phyloP scores from a whole-genome alignment of 2,888 invertebrate species.

The Eupithecia abbreviata region DNA sequence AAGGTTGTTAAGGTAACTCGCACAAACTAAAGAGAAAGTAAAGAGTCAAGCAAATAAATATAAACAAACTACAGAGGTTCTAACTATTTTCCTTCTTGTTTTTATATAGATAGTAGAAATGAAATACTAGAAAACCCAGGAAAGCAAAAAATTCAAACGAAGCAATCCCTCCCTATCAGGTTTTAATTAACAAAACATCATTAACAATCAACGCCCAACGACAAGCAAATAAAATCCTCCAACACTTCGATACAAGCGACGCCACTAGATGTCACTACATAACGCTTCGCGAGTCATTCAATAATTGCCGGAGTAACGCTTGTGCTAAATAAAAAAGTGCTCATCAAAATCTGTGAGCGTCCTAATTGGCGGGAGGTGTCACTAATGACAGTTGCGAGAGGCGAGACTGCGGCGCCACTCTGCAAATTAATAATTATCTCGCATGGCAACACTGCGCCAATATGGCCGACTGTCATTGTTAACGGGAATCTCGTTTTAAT shows the following conservation, averaged over 20 bases:
- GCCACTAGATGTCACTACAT: conserved; percentile 43
- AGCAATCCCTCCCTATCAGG: conserved; percentile 3
- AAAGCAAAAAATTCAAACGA: conserved; percentile 21
- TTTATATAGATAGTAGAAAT: background rate
- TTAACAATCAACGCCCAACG: conserved; percentile 56
- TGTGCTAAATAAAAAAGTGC: conserved; percentile 80
- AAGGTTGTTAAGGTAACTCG: background rate
- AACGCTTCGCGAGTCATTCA: conserved; percentile 73
- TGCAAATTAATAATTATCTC: conserved; percentile 82
- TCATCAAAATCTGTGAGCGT: conserved; percentile 77
- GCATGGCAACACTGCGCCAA: conserved; percentile 80
- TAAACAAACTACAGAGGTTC: background rate
- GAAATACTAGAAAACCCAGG: conserved; percentile 8
- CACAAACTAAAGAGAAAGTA: background rate
- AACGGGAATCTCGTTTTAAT: conserved; percentile 63
- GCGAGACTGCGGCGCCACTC: conserved; percentile 52
- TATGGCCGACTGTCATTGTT: conserved; percentile 78
- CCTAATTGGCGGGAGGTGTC: conserved; percentile 83
- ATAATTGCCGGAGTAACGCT: conserved; percentile 80
- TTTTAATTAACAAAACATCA: conserved; percentile 44
- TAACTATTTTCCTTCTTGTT: background rate
- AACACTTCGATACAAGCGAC: conserved; percentile 53
- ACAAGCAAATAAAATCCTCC: conserved; percentile 54
- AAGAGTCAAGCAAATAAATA: background rate
- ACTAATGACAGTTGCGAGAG: conserved; percentile 78